Conservation (phyloP, 2,888 invertebrate genomes). For the Monochamus alternatus region DNA sequence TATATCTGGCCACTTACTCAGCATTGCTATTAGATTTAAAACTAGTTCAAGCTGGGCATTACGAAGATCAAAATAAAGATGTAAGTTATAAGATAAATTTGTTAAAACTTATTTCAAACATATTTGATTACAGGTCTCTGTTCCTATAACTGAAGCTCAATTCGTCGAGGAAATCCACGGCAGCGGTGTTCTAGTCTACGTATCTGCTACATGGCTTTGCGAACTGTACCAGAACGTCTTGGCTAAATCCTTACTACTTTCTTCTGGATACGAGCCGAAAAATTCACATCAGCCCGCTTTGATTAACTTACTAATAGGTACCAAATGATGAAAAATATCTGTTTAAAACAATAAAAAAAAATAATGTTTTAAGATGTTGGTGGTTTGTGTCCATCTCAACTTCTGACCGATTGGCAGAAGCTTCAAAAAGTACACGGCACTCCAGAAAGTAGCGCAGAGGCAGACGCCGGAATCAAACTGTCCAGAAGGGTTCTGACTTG, state of each 20-base stretch:
- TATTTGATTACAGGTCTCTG: conserved; percentile 54
- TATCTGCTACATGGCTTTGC: conserved; percentile 94
- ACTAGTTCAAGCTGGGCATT: conserved; percentile 84
- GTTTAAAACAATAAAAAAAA: too few relatives aligned
- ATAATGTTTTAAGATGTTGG: conserved; percentile 79
- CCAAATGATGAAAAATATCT: not conserved
- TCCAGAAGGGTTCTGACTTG: conserved; percentile 87
- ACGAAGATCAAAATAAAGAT: conserved; percentile 73
- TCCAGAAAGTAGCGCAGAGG: conserved; percentile 80
- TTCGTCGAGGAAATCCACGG: conserved; percentile 95
- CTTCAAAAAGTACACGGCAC: conserved; percentile 83
- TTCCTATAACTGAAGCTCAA: conserved; percentile 85
- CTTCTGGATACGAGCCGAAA: conserved; percentile 78
- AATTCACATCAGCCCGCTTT: conserved; percentile 77
- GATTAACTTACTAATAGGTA: conserved; percentile 84
- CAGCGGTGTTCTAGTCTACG: conserved; percentile 92
- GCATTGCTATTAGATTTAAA: conserved; percentile 87
- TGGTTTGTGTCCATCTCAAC: conserved; percentile 86
- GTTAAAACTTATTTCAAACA: not conserved
- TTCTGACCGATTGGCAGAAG: conserved; percentile 90
- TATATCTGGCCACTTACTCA: conserved; percentile 92
- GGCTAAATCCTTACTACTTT: conserved; percentile 80
- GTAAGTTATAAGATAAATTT: conserved; percentile 60
- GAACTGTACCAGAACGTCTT: conserved; percentile 93
- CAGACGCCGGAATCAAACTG: conserved; percentile 86